Conservation (phyloP, 2,113 vertebrate species). For the Odontophorus gujanensis region DNA sequence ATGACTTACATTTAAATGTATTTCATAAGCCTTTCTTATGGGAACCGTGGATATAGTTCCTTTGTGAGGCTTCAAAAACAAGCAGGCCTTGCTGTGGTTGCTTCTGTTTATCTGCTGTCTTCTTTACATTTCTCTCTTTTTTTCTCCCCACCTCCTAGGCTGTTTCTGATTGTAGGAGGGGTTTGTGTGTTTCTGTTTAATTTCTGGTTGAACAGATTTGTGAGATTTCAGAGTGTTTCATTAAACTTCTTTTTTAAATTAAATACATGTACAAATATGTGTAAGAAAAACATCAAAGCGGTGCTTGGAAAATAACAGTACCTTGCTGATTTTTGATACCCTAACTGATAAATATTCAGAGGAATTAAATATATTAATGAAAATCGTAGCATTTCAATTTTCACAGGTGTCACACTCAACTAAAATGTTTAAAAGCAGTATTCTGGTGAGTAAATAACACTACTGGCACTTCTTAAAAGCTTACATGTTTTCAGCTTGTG, state of each 20-base stretch:
- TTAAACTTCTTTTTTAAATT: neutral
- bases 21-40: neutral
- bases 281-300: neutral
- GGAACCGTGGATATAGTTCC: neutral
- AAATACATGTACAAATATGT: neutral
- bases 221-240: neutral
- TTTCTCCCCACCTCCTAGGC: neutral
- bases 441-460: neutral
- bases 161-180: neutral
- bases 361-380: neutral
- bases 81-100: neutral
- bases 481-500: neutral
- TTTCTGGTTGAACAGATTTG: neutral
- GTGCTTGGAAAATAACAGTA: neutral
- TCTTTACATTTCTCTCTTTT: neutral
- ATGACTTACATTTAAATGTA: neutral
- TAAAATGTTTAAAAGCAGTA: neutral
- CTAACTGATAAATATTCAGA: neutral
- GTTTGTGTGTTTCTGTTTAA: neutral
- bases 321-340: neutral
- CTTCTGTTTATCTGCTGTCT: neutral
- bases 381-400: neutral
- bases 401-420: neutral
- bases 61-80: neutral
- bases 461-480: neutral